Conservation (phyloP, 2,888 invertebrate genomes). For the Thecocarcelia acutangulata region DNA sequence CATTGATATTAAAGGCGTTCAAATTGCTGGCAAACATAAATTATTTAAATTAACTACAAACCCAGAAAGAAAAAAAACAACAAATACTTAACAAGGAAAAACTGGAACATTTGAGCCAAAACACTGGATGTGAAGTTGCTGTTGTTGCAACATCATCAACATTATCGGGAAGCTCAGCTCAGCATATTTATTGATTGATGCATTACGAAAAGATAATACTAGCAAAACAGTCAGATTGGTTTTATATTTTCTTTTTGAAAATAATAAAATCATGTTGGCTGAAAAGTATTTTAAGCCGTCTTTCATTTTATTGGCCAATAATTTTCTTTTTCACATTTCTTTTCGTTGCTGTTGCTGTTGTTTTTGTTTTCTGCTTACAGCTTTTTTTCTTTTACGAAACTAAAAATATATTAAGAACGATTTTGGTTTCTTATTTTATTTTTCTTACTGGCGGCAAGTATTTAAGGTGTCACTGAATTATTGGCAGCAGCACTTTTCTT, state of each 20-base stretch:
- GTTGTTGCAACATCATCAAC: slow-evolving; percentile 48
- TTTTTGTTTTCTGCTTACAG: too few species aligned
- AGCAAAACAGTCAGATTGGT: slow-evolving; percentile 27
- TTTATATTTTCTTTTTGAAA: slow-evolving; percentile 24
- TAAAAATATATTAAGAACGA: slow-evolving; percentile 60
- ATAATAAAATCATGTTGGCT: slow-evolving; percentile 45
- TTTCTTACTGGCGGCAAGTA: slow-evolving; percentile 53
- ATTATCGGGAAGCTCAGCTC: slow-evolving; percentile 60
- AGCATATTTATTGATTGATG: slow-evolving; percentile 70
- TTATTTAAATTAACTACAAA: slow-evolving; percentile 64
- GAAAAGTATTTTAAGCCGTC: slow-evolving; percentile 36
- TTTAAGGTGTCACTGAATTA: slow-evolving; percentile 69
- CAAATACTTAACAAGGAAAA: slow-evolving; percentile 30
- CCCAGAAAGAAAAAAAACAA: slow-evolving; percentile 28
- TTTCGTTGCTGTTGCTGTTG: too few species aligned
- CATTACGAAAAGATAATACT: slow-evolving; percentile 57
- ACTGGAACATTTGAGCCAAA: slow-evolving; percentile 44
- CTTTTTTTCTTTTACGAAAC: slow-evolving; percentile 10
- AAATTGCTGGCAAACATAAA: slow-evolving; percentile 68
- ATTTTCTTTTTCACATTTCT: slow-evolving; percentile 35
- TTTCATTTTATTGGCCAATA: slow-evolving; percentile 56
- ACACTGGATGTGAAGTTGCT: slow-evolving; percentile 4
- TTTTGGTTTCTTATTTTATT: slow-evolving; percentile 39
- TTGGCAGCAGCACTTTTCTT: slow-evolving; percentile 55
- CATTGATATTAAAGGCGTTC: slow-evolving; percentile 72